A percentile compares a stretch with the other conserved stretches of the same genome.
Evolutionary conservation across 35 echinoderm and acorn worm genomes (phyloP).

Genomic region (Eucidaris tribuloides): DNA sequence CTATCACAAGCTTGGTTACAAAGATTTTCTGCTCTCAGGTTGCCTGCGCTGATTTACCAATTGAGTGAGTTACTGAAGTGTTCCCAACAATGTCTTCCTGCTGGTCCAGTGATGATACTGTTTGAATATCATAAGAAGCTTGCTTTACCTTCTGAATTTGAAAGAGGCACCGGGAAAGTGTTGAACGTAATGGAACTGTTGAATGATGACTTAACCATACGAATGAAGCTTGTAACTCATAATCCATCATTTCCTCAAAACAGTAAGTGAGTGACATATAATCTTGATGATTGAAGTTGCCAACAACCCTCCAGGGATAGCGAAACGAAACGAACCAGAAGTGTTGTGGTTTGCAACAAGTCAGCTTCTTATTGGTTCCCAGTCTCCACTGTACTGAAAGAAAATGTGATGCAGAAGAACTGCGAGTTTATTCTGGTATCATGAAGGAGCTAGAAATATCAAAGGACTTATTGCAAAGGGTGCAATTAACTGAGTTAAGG

Average conservation of each 20-base stretch:
- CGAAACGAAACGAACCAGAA: slow-evolving; percentile 20
- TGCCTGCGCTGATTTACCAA: slow-evolving; percentile 3
- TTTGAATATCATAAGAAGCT: neutral
- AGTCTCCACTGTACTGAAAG: neutral
- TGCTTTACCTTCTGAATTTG: slow-evolving; percentile 13
- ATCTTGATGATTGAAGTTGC: slow-evolving; percentile 61
- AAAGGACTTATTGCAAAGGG: neutral
- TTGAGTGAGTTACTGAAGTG: neutral
- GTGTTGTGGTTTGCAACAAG: slow-evolving; percentile 7
- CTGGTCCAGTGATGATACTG: neutral
- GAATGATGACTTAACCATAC: neutral
- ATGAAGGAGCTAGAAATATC: neutral
- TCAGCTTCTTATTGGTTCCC: neutral
- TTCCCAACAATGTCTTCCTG: neutral
- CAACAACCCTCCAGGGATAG: slow-evolving; percentile 44
- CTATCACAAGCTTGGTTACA: neutral
- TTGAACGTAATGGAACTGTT: slow-evolving; percentile 15
- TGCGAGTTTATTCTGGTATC: neutral
- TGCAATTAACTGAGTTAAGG: slow-evolving; percentile 14
- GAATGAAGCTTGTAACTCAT: slow-evolving; percentile 15
- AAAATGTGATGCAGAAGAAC: too few relatives aligned
- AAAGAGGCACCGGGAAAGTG: slow-evolving; percentile 50
- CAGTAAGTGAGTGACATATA: slow-evolving; percentile 7
- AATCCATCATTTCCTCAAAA: slow-evolving; percentile 43
- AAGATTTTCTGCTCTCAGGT: neutral